These are phyloP conservation scores for Drosophila punjabiensis DNA, from an alignment of 1,140 invertebrate genomes.

Conservation along the genomic window DNA sequence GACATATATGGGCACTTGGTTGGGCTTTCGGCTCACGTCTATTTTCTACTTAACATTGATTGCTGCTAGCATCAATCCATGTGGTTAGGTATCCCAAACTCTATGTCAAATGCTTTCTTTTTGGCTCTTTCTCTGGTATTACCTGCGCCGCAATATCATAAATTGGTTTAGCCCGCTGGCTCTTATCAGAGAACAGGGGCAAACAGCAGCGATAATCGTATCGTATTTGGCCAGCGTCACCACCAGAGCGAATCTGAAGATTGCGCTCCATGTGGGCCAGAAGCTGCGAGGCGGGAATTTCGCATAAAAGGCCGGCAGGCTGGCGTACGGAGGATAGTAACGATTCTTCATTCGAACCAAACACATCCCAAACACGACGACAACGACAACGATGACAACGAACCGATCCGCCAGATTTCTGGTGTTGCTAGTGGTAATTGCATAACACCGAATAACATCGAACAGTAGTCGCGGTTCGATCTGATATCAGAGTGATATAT, in stretches of 20 bases:
- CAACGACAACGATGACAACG: conserved; percentile 78
- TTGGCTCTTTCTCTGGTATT: neutral
- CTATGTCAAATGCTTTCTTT: neutral
- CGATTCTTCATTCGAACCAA: conserved; percentile 72
- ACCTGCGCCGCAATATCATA: conserved; percentile 70
- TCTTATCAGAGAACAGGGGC: conserved; percentile 50
- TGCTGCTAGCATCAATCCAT: neutral
- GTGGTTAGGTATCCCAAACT: no score
- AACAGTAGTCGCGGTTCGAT: neutral
- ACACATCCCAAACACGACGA: conserved; percentile 52
- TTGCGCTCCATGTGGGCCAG: conserved; percentile 22
- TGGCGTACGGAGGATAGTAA: conserved; percentile 65
- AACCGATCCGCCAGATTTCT: conserved; percentile 70
- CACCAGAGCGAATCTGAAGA: conserved; percentile 8
- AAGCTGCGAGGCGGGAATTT: conserved; percentile 19
- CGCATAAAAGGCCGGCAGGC: conserved; percentile 51
- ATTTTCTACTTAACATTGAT: neutral
- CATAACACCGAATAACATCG: conserved; percentile 22
- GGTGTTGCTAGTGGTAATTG: conserved; percentile 76
- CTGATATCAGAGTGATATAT: conserved; percentile 1
- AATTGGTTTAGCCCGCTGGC: conserved; percentile 58
- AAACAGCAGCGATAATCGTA: conserved; percentile 68
- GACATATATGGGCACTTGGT: neutral
- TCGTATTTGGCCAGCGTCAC: conserved; percentile 67
- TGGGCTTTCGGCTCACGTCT: neutral